phyloP scores from a whole-genome alignment of 2,797 vertebrate species.

The Leptodactylus fallax region DNA sequence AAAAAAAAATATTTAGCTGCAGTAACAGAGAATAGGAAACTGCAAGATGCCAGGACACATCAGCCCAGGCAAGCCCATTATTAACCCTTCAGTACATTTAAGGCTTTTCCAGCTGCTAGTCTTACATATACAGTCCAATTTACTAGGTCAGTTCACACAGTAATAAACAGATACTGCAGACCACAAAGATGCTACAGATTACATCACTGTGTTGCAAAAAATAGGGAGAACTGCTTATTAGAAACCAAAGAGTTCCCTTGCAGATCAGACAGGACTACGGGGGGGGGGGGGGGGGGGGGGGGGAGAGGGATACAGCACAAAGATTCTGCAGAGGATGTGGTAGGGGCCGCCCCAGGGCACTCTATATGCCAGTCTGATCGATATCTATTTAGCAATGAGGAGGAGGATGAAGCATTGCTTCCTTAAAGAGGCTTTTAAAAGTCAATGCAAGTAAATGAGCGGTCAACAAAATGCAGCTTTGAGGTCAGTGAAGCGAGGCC shows the following conservation, averaged over 20 bases:
- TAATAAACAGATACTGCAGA: not conserved
- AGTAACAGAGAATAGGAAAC: not conserved
- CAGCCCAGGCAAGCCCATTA: not conserved
- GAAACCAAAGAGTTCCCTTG: not conserved
- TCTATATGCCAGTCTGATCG: not conserved
- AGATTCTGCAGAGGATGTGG: not conserved
- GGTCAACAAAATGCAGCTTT: not conserved
- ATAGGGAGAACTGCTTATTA: not conserved
- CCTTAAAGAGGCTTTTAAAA: slow-evolving; percentile 32
- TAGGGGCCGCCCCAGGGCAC: not conserved
- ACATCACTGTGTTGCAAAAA: not conserved
- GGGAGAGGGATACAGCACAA: not conserved
- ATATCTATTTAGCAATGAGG: slow-evolving; percentile 43
- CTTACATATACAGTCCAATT: not conserved
- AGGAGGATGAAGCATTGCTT: slow-evolving; percentile 24
- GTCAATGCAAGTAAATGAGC: slow-evolving; percentile 38
- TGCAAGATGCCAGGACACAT: not conserved
- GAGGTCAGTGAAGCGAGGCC: slow-evolving; percentile 26
- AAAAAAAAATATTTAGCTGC: too few species aligned
- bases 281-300: too few species aligned
- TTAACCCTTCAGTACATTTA: not conserved
- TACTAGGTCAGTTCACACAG: not conserved
- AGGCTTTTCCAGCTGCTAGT: not conserved
- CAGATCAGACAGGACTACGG: not conserved
- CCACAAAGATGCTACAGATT: not conserved